Evolutionary conservation across 2,113 vertebrate genomes (phyloP).

Genomic region (Holacanthus passer): DNA sequence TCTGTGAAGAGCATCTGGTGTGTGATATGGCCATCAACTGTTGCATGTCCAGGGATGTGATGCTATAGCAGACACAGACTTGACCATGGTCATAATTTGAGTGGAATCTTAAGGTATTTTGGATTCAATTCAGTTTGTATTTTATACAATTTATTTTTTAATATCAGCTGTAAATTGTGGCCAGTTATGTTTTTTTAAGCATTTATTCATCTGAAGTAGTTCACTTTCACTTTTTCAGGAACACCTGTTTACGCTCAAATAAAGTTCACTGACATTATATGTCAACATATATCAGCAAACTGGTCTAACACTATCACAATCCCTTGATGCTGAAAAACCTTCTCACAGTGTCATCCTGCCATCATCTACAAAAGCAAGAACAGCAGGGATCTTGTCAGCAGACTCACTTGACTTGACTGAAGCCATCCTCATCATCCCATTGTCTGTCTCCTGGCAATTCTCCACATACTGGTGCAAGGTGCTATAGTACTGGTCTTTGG

Average conservation of each 20-base stretch:
- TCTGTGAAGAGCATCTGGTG: neutral
- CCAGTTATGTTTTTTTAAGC: neutral
- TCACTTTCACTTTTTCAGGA: too few species aligned
- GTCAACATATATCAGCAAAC: neutral
- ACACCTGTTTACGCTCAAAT: neutral
- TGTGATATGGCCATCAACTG: neutral
- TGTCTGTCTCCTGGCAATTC: neutral
- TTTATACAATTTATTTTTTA: neutral
- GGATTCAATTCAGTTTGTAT: neutral
- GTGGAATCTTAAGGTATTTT: neutral
- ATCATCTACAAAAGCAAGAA: slow-evolving; percentile 73
- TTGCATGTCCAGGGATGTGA: neutral
- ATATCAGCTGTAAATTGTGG: neutral
- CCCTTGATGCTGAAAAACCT: neutral
- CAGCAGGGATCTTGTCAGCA: neutral
- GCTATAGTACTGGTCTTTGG: slow-evolving; percentile 79
- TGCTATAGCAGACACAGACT: neutral
- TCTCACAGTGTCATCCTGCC: slow-evolving; percentile 27
- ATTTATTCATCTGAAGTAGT: neutral
- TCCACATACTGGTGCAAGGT: slow-evolving; percentile 80
- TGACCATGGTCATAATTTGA: neutral
- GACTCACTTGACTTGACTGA: fast-evolving
- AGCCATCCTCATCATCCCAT: neutral
- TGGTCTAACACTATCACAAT: neutral
- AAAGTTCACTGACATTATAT: neutral